phyloP scores from a whole-genome alignment of 2,113 vertebrate genomes.

The Shinisaurus crocodilurus region DNA sequence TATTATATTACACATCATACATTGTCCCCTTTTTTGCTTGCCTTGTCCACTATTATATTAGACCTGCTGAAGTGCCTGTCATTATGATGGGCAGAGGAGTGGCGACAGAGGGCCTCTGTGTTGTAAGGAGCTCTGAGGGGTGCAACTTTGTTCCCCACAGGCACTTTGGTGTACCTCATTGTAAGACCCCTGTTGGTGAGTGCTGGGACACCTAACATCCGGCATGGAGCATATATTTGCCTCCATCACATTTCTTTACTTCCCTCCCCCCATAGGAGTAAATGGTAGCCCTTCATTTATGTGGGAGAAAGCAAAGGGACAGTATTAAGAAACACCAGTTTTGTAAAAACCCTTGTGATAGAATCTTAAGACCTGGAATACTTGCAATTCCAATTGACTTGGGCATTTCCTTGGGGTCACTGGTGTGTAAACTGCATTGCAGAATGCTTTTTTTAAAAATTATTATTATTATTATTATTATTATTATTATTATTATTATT shows the following conservation, averaged over 20 bases:
- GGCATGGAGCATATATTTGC: background rate
- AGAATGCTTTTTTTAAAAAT: background rate
- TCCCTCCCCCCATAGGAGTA: background rate
- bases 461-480: conserved; percentile 43
- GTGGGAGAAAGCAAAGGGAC: background rate
- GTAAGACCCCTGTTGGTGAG: background rate
- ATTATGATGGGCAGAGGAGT: background rate
- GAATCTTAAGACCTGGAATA: background rate
- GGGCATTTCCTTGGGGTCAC: conserved; percentile 40
- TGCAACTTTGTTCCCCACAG: background rate
- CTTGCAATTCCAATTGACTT: conserved; percentile 34
- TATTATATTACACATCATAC: conserved; percentile 26
- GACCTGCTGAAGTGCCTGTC: background rate
- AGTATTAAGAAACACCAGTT: background rate
- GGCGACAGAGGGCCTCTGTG: no score
- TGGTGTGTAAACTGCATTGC: conserved; percentile 57
- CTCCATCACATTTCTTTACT: background rate
- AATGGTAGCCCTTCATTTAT: background rate
- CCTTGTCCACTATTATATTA: conserved; percentile 3
- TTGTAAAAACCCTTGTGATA: background rate
- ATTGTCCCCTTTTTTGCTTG: background rate
- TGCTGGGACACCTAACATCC: background rate
- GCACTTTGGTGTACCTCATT: background rate
- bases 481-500: conserved; percentile 44
- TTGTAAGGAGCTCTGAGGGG: background rate